These are phyloP conservation scores for Caradrina kadenii DNA, from an alignment of 2,888 invertebrate species.

Conservation along the genomic window DNA sequence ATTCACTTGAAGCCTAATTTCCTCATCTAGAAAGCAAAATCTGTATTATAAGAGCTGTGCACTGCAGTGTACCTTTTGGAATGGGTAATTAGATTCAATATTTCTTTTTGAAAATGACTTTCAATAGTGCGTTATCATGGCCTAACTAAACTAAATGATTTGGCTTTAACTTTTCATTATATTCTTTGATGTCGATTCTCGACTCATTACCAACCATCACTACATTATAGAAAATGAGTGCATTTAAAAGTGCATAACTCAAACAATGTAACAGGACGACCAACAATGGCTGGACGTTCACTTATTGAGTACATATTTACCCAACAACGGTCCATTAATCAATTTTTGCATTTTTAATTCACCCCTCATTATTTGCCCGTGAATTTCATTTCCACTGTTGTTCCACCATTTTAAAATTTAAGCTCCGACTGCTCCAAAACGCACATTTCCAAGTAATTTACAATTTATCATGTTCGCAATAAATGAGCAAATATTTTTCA, in stretches of 20 bases:
- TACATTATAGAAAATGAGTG: constrained; percentile 6
- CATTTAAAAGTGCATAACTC: constrained; percentile 16
- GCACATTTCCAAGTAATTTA: constrained; percentile 88
- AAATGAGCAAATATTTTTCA: constrained; percentile 89
- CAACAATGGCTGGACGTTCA: constrained; percentile 55
- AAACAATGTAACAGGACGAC: constrained; percentile 31
- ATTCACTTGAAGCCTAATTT: neutral
- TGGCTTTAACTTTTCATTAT: too few species aligned
- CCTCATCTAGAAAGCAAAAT: neutral
- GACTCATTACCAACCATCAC: neutral
- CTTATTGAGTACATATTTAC: constrained; percentile 86
- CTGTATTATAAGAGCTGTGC: too few species aligned
- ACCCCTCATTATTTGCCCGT: constrained; percentile 88
- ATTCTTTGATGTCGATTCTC: too few species aligned
- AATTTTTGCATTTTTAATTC: constrained; percentile 90
- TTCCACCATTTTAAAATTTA: constrained; percentile 86
- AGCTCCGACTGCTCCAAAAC: constrained; percentile 78
- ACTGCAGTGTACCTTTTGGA: too few species aligned
- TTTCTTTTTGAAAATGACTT: too few species aligned
- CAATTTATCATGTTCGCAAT: constrained; percentile 88
- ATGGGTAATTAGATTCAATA: too few species aligned
- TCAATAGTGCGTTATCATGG: too few species aligned
- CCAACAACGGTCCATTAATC: constrained; percentile 87
- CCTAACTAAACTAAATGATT: too few species aligned
- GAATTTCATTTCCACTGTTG: constrained; percentile 86